Evolutionary conservation across 1,140 invertebrate genomes (phyloP).

Genomic region (Drosophila triauraria): DNA sequence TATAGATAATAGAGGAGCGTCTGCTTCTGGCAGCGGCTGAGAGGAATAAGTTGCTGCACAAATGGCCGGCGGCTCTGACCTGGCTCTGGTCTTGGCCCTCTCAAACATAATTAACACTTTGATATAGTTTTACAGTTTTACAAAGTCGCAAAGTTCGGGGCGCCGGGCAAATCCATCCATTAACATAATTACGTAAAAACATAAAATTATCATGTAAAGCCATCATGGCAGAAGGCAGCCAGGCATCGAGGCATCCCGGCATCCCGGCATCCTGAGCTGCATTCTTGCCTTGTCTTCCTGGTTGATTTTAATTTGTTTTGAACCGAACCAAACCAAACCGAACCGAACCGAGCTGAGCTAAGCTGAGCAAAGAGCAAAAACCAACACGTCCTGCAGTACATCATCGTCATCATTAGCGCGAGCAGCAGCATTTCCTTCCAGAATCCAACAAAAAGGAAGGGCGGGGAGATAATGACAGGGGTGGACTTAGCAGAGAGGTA

Average conservation of each 20-base stretch:
- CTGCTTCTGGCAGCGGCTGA: slow-evolving; percentile 18
- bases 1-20: slow-evolving; percentile 2
- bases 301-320: slow-evolving; percentile 82
- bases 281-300: slow-evolving; percentile 47
- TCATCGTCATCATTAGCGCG: slow-evolving; percentile 80
- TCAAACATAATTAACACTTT: slow-evolving; percentile 80
- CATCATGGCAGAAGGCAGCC: slow-evolving; percentile 32
- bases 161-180: slow-evolving; percentile 70
- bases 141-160: slow-evolving; percentile 55
- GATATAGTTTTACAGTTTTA: slow-evolving; percentile 75
- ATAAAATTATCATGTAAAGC: slow-evolving; percentile 78
- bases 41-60: slow-evolving; percentile 43
- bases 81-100: neutral
- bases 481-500: neutral
- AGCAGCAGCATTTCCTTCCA: slow-evolving; percentile 61
- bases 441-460: slow-evolving; percentile 14
- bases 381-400: slow-evolving; percentile 79
- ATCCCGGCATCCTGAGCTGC: slow-evolving; percentile 38
- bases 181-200: slow-evolving; percentile 81
- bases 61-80: slow-evolving; percentile 19
- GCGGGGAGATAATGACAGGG: slow-evolving; percentile 9
- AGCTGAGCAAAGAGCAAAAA: slow-evolving; percentile 73
- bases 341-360: slow-evolving; percentile 2
- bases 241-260: neutral
- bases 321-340: slow-evolving; percentile 34